phyloP scores from a whole-genome alignment of 2,113 vertebrate genomes.

The Falco punctatus region DNA sequence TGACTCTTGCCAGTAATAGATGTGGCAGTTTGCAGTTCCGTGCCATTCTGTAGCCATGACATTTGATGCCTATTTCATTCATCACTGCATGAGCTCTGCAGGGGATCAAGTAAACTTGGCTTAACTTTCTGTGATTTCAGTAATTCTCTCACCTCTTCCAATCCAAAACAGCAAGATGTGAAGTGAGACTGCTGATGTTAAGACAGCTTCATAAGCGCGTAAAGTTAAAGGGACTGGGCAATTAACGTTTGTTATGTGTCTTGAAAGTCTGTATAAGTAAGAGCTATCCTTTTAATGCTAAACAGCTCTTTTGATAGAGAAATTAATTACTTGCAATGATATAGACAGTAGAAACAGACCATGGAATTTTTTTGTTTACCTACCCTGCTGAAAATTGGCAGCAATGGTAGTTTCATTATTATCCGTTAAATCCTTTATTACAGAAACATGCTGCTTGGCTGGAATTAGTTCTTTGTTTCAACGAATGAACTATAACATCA shows the following conservation, averaged over 20 bases:
- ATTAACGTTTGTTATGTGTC: fast-evolving
- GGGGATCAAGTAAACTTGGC: fast-evolving
- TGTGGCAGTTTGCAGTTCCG: background rate
- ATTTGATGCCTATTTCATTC: background rate
- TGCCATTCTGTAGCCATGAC: background rate
- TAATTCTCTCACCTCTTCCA: background rate
- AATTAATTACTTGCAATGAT: background rate
- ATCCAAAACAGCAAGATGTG: background rate
- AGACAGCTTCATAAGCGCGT: fast-evolving
- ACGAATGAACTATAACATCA: fast-evolving
- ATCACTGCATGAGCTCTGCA: background rate
- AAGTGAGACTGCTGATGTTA: background rate
- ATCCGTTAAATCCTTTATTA: background rate
- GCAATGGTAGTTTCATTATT: background rate
- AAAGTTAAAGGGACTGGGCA: background rate
- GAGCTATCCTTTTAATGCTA: background rate
- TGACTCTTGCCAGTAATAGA: background rate
- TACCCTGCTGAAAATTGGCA: background rate
- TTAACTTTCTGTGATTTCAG: background rate
- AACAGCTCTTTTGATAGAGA: background rate
- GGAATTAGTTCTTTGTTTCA: background rate
- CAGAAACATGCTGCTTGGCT: background rate
- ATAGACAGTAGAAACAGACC: background rate
- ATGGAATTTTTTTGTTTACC: background rate
- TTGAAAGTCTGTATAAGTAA: background rate